These are phyloP conservation scores for Pao palembangensis DNA, from an alignment of 2,113 vertebrate species.

Conservation along the genomic window DNA sequence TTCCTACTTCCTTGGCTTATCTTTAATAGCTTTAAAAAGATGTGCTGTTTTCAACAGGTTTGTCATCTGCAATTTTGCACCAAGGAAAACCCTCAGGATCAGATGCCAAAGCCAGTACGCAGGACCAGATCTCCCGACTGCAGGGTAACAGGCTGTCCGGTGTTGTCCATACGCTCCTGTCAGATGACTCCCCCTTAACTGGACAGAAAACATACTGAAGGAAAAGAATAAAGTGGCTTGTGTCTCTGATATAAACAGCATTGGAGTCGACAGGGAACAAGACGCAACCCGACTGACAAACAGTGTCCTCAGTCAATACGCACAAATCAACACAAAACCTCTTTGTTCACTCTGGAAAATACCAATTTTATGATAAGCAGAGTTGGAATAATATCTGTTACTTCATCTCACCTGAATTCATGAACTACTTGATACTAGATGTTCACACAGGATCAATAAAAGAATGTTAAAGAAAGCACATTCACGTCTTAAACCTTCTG, in stretches of 20 bases:
- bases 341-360: too few species aligned
- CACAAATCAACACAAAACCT: not conserved
- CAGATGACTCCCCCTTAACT: slow-evolving; percentile 24
- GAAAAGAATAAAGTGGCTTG: slow-evolving; percentile 62
- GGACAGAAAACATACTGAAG: slow-evolving; percentile 66
- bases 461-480: slow-evolving; percentile 1
- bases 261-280: slow-evolving; percentile 17
- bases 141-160: slow-evolving; percentile 73
- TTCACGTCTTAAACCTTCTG: slow-evolving; percentile 2
- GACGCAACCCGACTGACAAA: slow-evolving; percentile 7
- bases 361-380: too few species aligned
- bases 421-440: too few species aligned
- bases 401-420: too few species aligned
- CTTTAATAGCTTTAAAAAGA: too few species aligned
- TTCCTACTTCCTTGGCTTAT: too few species aligned
- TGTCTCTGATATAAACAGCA: slow-evolving; percentile 46
- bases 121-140: slow-evolving; percentile 83
- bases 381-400: too few species aligned
- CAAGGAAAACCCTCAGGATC: slow-evolving; percentile 65
- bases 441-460: too few species aligned
- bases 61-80: slow-evolving; percentile 69
- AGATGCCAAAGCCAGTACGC: slow-evolving; percentile 69
- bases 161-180: slow-evolving; percentile 44
- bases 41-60: slow-evolving; percentile 61
- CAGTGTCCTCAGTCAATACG: not conserved